Evolutionary conservation across 2,797 vertebrate species (phyloP).

Genomic region (Bryconaethiops microstoma): DNA sequence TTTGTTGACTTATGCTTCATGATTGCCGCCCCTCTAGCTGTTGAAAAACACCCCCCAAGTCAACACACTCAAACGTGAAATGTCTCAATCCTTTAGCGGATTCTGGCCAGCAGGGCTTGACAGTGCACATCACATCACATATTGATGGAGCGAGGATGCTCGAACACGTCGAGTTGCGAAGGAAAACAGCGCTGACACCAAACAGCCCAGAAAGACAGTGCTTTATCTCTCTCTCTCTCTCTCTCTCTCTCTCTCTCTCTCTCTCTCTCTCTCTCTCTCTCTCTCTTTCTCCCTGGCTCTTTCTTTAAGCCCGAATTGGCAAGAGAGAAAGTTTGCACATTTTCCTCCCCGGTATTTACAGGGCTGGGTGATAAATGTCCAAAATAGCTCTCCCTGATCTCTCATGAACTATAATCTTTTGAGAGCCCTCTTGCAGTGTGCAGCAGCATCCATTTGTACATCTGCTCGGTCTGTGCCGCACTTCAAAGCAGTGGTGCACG

Average conservation of each 20-base stretch:
- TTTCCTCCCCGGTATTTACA: constrained; percentile 8
- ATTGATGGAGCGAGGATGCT: constrained; percentile 1
- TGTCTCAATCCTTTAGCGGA: background rate
- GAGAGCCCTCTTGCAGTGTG: constrained; percentile 65
- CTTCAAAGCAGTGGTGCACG: constrained; percentile 71
- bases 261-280: constrained; percentile 1
- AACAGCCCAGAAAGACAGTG: background rate
- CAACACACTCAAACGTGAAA: background rate
- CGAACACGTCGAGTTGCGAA: background rate
- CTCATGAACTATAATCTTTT: constrained; percentile 64
- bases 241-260: background rate
- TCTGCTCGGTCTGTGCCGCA: constrained; percentile 59
- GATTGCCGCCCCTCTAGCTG: background rate
- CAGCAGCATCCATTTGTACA: constrained; percentile 66
- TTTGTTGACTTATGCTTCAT: background rate
- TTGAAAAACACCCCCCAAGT: background rate
- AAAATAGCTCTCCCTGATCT: constrained; percentile 64
- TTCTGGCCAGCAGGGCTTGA: constrained; percentile 8
- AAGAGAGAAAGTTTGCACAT: background rate
- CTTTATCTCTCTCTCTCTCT: background rate
- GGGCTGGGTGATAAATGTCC: constrained; percentile 30
- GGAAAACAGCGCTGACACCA: constrained; percentile 19
- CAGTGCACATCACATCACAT: background rate
- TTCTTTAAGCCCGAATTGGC: constrained; percentile 17
- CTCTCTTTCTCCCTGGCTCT: background rate